phyloP scores from a whole-genome alignment of 2,113 vertebrate genomes.

The Plestiodon gilberti region DNA sequence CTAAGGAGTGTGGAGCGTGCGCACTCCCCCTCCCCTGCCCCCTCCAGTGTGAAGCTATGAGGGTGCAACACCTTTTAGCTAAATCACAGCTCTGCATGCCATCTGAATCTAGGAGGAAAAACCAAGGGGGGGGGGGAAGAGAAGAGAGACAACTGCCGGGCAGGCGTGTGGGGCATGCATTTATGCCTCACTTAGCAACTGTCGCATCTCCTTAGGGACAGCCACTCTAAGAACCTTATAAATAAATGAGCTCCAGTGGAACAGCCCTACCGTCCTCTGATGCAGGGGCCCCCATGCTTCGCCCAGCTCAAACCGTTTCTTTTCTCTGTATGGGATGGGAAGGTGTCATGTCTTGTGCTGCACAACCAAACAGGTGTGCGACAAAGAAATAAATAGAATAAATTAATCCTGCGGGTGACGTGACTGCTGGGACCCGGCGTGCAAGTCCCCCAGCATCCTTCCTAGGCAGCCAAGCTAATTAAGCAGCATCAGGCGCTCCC shows the following conservation, averaged over 20 bases:
- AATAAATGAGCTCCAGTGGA: neutral
- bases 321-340: neutral
- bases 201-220: neutral
- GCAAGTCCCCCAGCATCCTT: neutral
- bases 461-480: neutral
- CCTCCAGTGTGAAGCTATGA: no score
- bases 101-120: no score
- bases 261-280: neutral
- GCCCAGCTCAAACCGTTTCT: no score
- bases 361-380: neutral
- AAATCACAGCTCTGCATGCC: no score
- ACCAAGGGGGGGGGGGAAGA: no score
- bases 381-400: neutral
- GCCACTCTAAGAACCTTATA: neutral
- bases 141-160: no score
- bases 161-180: no score
- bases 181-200: neutral
- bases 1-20: no score
- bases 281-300: neutral
- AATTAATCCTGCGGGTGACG: neutral
- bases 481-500: neutral
- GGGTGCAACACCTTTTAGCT: no score
- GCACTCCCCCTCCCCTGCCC: no score
- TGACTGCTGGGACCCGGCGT: neutral
- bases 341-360: neutral